Conservation (phyloP, 2,888 invertebrate genomes). For the Cristatella mucedo region DNA sequence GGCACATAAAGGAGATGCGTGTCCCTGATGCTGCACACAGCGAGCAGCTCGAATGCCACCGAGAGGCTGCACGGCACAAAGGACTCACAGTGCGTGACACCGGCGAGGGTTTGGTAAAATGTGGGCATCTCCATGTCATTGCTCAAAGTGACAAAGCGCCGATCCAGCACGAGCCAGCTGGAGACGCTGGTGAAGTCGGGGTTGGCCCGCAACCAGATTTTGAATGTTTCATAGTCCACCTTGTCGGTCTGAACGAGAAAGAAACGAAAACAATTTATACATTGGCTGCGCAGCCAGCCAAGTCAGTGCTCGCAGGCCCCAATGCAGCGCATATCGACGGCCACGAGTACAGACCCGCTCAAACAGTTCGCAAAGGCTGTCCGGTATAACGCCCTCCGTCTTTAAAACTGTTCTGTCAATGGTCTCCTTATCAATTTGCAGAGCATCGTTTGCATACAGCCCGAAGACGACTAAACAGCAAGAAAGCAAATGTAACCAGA, state of each 20-base stretch:
- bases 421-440: slow-evolving; percentile 56
- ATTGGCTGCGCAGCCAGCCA: neutral
- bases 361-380: slow-evolving; percentile 40
- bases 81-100: slow-evolving; percentile 71
- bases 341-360: slow-evolving; percentile 39
- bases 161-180: slow-evolving; percentile 58
- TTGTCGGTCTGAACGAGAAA: slow-evolving; percentile 35
- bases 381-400: slow-evolving; percentile 42
- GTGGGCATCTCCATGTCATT: slow-evolving; percentile 68
- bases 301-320: too few relatives aligned
- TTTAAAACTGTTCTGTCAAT: slow-evolving; percentile 46
- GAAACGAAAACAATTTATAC: slow-evolving; percentile 6
- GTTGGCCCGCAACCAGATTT: slow-evolving; percentile 59
- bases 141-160: slow-evolving; percentile 49
- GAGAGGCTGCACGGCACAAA: too few relatives aligned
- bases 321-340: too few relatives aligned
- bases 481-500: slow-evolving; percentile 10
- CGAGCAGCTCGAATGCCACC: too few relatives aligned
- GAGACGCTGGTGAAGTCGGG: slow-evolving; percentile 49
- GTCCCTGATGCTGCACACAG: too few relatives aligned
- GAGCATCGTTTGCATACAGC: slow-evolving; percentile 64
- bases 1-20: too few relatives aligned
- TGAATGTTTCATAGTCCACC: slow-evolving; percentile 46
- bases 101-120: slow-evolving; percentile 81
- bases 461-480: slow-evolving; percentile 60